Evolutionary conservation across 2,797 vertebrate species (phyloP).

Genomic region (Parotocinclus haroldoi): DNA sequence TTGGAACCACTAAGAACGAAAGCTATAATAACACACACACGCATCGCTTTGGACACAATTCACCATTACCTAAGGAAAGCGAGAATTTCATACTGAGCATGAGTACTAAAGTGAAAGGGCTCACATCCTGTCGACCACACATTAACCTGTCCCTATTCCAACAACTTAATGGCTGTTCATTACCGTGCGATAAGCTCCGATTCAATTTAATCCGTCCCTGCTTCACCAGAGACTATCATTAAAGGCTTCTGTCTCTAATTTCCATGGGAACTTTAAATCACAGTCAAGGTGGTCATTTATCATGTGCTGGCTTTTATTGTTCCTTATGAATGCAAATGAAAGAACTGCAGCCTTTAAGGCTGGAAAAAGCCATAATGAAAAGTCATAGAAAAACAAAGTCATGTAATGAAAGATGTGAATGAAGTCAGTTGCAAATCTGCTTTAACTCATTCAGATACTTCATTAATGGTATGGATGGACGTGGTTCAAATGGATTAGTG

Average conservation of each 20-base stretch:
- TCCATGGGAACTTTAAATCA: slow-evolving; percentile 35
- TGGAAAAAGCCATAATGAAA: background rate
- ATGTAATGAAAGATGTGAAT: background rate
- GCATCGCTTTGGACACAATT: background rate
- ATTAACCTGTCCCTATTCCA: slow-evolving; percentile 29
- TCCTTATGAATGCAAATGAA: background rate
- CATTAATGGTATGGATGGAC: too few species aligned
- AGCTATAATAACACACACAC: too few species aligned
- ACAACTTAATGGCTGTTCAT: slow-evolving; percentile 39
- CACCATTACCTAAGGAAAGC: background rate
- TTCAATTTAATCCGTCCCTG: slow-evolving; percentile 12
- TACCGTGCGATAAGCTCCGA: slow-evolving; percentile 23
- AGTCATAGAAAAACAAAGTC: background rate
- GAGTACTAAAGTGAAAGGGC: background rate
- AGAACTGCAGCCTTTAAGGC: background rate
- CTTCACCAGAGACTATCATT: slow-evolving; percentile 37
- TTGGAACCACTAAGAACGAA: too few species aligned
- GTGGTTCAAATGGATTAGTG: too few species aligned
- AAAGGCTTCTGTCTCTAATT: slow-evolving; percentile 27
- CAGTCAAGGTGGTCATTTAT: slow-evolving; percentile 26
- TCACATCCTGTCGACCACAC: slow-evolving; percentile 3
- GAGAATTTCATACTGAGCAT: background rate
- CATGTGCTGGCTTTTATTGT: background rate
- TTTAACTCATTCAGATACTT: too few species aligned
- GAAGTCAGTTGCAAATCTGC: background rate